Conservation (phyloP, 2,888 invertebrate genomes). For the Drosophila siamana region DNA sequence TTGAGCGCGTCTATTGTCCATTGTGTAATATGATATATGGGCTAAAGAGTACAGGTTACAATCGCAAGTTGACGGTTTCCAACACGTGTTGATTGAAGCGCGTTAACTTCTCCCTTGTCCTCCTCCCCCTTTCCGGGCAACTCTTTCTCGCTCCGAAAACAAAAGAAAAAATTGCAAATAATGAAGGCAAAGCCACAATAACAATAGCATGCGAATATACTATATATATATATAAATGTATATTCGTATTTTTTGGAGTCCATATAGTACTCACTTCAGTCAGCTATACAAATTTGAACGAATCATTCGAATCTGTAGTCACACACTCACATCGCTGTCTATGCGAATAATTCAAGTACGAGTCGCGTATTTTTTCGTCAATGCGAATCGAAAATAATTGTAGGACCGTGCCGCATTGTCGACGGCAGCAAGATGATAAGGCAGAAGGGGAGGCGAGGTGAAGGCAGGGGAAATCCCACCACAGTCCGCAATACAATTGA, state of each 20-base stretch:
- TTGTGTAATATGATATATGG: constrained; percentile 57
- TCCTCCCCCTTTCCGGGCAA: constrained; percentile 2
- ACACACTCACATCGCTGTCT: constrained; percentile 17
- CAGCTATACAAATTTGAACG: constrained; percentile 20
- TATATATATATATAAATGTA: constrained; percentile 5
- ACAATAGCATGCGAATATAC: constrained; percentile 22
- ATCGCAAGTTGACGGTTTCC: constrained; percentile 10
- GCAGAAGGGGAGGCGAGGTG: background rate
- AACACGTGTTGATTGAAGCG: constrained; percentile 63
- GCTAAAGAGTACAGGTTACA: constrained; percentile 18
- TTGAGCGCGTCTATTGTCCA: constrained; percentile 35
- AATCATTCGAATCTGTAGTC: constrained; percentile 35
- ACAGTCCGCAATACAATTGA: constrained; percentile 52
- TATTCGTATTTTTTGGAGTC: constrained; percentile 25
- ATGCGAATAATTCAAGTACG: constrained; percentile 61
- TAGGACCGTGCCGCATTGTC: constrained; percentile 52
- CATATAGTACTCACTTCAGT: constrained; percentile 15
- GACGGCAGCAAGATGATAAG: too few species aligned
- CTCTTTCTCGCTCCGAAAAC: constrained; percentile 29
- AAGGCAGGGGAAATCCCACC: constrained; percentile 15
- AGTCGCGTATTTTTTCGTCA: constrained; percentile 64
- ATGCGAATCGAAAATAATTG: constrained; percentile 75
- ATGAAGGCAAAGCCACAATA: constrained; percentile 52
- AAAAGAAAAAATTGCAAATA: constrained; percentile 48
- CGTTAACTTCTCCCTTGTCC: constrained; percentile 36